Evolutionary conservation across 1,140 invertebrate species (phyloP), one percentile per base, ranked within the genome.

Genomic region (Triops cancriformis): DNA sequence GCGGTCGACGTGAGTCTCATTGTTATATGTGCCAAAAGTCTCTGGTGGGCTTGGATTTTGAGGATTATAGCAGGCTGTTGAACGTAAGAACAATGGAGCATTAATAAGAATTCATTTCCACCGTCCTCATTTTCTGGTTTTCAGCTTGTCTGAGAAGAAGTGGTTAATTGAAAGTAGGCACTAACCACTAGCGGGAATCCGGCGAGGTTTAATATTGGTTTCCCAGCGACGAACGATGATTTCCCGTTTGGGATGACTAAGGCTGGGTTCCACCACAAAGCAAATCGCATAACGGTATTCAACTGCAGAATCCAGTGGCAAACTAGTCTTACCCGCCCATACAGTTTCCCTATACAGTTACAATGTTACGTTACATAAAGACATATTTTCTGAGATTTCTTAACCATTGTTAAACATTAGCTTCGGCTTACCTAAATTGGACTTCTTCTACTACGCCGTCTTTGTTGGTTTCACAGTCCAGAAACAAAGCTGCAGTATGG

Each of bases 151-250:
- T n/a, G n/a, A n/a, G n/a, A n/a, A n/a, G n/a, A n/a, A n/a, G n/a
- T 77, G 3, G 26, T 31, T 11, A 73, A 74, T n/a, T 37, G 76
- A 73, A n/a, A 73, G 64, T 42, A 45, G 28, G 26, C 73, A 80
- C 82, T 79, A 84, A 89, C 88, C 82, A 77, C 85, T 84, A 78
- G 84, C 85, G 79, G 82, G 84, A 76, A 92, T 88, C 27, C 83
- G 77, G 76, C 94, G 85, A 45, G 94, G 91, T 76, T 86, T 85
- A 77, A 93, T 85, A 82, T 93, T 90, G 10, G 93, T 93, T 85
- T 97, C 94, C 94, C 94, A 96, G 80, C 87, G 87, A 23, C 91
- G 88, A 18, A 96, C 89, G 73, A 94, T 87, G 9, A 91, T 79
- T 26, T 84, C 80, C 81, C 79, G 88, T 85, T 84, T 87, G 85